phyloP scores from a whole-genome alignment of 2,888 invertebrate species.

The Dryadula phaetusa region DNA sequence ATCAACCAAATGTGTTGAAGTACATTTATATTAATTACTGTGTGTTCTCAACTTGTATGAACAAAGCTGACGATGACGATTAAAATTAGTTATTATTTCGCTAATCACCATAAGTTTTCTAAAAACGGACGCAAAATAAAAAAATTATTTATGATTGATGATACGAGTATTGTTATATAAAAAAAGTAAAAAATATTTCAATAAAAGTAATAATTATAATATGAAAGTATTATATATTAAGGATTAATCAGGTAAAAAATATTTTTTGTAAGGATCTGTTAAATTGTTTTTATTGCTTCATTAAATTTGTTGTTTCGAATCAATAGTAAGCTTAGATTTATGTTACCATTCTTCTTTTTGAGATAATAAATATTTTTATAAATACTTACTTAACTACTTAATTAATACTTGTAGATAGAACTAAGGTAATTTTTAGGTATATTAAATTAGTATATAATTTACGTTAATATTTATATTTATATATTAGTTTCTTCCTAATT shows the following conservation, averaged over 20 bases:
- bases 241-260: not conserved
- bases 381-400: no score
- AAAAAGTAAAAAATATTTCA: not conserved
- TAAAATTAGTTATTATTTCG: no score
- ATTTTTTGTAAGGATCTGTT: not conserved
- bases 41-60: not conserved
- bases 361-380: no score
- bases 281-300: slow-evolving; percentile 6
- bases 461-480: not conserved
- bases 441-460: not conserved
- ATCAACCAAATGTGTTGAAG: not conserved
- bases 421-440: not conserved
- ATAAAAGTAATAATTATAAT: not conserved
- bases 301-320: not conserved
- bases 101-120: no score
- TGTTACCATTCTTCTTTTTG: slow-evolving; percentile 4
- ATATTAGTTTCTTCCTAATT: not conserved
- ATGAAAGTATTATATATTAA: no score
- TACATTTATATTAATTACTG: no score
- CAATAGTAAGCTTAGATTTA: not conserved
- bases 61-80: no score
- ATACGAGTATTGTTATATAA: no score
- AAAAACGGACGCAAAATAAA: no score
- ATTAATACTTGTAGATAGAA: no score
- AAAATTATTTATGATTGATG: no score